Conservation (phyloP, 2,113 vertebrate genomes). For the Caloenas nicobarica region DNA sequence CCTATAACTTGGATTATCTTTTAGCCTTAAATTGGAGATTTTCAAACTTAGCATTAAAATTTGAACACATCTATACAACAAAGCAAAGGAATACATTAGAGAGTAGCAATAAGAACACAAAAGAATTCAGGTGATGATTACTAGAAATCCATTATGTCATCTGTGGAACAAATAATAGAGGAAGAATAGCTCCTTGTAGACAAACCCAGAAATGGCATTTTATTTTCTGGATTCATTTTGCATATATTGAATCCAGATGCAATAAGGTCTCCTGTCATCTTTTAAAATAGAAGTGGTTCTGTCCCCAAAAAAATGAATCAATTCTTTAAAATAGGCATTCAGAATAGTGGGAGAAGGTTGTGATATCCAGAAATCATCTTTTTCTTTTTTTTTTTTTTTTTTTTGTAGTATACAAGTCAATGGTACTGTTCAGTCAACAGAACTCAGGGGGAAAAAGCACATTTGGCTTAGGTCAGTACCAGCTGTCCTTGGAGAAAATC, state of each 20-base stretch:
- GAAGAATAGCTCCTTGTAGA: neutral
- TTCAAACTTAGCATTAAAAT: neutral
- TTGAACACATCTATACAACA: neutral
- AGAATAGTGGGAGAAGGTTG: neutral
- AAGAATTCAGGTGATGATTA: neutral
- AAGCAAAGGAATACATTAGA: neutral
- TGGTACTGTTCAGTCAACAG: neutral
- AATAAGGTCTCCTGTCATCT: neutral
- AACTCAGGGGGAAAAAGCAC: neutral
- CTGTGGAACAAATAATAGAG: neutral
- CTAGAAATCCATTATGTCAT: neutral
- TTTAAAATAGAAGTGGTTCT: neutral
- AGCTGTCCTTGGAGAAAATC: neutral
- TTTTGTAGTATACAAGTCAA: neutral
- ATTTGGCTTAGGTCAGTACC: neutral
- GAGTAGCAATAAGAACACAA: neutral
- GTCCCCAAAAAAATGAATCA: accelerated
- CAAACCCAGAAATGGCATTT: neutral
- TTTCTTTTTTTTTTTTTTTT: too few relatives aligned
- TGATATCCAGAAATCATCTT: neutral
- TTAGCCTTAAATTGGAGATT: neutral
- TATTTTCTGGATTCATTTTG: neutral
- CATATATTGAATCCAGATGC: neutral
- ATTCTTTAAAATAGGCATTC: neutral
- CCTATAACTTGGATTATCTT: neutral